Evolutionary conservation across 1,140 invertebrate species (phyloP).

Genomic region (Drosophila neocordata): DNA sequence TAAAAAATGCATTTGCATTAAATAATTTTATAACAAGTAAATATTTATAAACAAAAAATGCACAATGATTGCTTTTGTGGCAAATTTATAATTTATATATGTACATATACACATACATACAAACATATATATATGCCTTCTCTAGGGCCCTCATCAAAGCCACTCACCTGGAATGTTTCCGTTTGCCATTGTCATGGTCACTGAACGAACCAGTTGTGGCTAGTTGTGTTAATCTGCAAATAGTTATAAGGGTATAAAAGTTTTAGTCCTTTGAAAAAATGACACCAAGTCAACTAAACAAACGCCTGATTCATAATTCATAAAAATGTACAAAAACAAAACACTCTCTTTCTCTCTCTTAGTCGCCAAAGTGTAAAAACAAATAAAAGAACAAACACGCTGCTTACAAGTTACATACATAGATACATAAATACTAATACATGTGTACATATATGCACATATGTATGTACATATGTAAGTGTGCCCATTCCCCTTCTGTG

Average conservation of each 20-base stretch:
- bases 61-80: too few species aligned
- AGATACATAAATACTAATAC: not conserved
- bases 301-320: slow-evolving; percentile 36
- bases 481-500: not conserved
- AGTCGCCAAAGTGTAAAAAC: too few species aligned
- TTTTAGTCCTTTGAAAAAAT: slow-evolving; percentile 1
- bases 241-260: not conserved
- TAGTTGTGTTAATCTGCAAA: slow-evolving; percentile 53
- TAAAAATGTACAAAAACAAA: slow-evolving; percentile 22
- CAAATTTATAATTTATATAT: too few species aligned
- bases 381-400: too few species aligned
- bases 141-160: not conserved
- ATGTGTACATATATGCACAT: not conserved
- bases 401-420: too few species aligned
- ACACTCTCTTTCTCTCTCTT: too few species aligned
- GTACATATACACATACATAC: too few species aligned
- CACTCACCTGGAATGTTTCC: slow-evolving; percentile 52
- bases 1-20: too few species aligned
- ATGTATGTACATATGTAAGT: not conserved
- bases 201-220: slow-evolving; percentile 44
- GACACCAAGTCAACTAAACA: too few species aligned
- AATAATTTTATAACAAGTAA: too few species aligned
- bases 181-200: slow-evolving; percentile 51
- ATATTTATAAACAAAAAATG: too few species aligned
- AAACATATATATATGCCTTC: too few species aligned